Conservation (phyloP, 2,113 vertebrate species). For the Zosterops lateralis region DNA sequence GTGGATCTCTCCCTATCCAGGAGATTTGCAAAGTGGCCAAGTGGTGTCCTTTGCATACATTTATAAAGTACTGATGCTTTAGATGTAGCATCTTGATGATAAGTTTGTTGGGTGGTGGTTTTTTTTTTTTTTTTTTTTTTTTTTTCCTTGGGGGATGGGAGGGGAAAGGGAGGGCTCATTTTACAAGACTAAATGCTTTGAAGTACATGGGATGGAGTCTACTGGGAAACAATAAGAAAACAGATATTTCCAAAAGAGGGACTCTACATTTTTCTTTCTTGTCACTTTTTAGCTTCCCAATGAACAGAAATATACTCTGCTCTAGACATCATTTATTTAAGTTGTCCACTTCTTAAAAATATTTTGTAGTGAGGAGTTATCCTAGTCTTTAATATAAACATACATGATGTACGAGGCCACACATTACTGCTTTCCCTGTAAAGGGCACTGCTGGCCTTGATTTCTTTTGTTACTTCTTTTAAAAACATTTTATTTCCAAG, state of each 20-base stretch:
- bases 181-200: constrained; percentile 2
- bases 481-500: neutral
- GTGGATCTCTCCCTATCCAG: neutral
- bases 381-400: constrained; percentile 35
- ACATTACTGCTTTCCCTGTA: constrained; percentile 25
- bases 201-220: neutral
- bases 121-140: accelerated
- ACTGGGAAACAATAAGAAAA: neutral
- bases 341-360: constrained; percentile 43
- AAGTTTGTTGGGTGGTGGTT: too few relatives aligned
- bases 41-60: neutral
- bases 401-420: constrained; percentile 44
- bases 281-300: neutral
- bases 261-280: neutral
- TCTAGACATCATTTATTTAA: constrained; percentile 48
- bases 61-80: neutral
- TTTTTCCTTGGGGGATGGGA: neutral
- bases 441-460: constrained; percentile 14
- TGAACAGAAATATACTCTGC: constrained; percentile 23
- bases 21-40: constrained; percentile 23
- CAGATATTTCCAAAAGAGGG: neutral
- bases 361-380: constrained; percentile 45
- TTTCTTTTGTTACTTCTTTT: constrained; percentile 1
- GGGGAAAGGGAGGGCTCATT: neutral
- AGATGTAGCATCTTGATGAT: neutral